Evolutionary conservation across 2,888 invertebrate genomes (phyloP).

Genomic region (Drosophila neotestacea): DNA sequence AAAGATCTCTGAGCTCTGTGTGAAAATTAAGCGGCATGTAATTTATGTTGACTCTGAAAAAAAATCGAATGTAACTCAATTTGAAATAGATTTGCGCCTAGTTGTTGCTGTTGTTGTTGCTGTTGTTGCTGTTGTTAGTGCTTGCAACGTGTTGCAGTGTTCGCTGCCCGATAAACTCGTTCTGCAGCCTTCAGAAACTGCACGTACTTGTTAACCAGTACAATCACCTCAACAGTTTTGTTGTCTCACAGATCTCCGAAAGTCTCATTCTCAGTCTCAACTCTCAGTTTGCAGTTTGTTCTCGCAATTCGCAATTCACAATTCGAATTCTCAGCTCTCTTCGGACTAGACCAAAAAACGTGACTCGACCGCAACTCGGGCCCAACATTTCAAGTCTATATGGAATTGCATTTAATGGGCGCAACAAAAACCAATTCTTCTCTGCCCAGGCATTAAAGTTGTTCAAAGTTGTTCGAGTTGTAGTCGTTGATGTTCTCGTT

Average conservation of each 20-base stretch:
- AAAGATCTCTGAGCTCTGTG: conserved; percentile 11
- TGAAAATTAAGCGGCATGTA: conserved; percentile 71
- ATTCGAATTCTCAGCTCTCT: conserved; percentile 5
- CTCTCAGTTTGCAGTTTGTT: conserved; percentile 7
- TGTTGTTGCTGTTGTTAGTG: not conserved
- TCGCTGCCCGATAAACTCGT: conserved; percentile 58
- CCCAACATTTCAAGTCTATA: conserved; percentile 64
- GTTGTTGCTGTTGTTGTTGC: not conserved
- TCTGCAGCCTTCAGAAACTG: conserved; percentile 77
- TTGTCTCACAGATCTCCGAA: conserved; percentile 9
- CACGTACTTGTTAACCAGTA: conserved; percentile 75
- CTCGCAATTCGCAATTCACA: conserved; percentile 2
- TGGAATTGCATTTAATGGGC: conserved; percentile 79
- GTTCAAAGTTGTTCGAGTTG: conserved; percentile 38
- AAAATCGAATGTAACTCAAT: conserved; percentile 66
- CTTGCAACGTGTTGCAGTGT: conserved; percentile 18
- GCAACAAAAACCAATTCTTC: conserved; percentile 53
- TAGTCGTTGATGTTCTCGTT: conserved; percentile 1
- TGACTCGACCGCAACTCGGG: conserved; percentile 59
- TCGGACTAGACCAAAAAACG: conserved; percentile 63
- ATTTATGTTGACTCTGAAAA: conserved; percentile 79
- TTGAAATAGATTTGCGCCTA: conserved; percentile 58
- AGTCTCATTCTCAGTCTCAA: conserved; percentile 7
- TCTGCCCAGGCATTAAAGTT: conserved; percentile 52
- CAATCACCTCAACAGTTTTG: conserved; percentile 63